Evolutionary conservation across 2,888 invertebrate species (phyloP), one percentile per base, ranked within the genome.

Genomic region (Yponomeuta sedellus): DNA sequence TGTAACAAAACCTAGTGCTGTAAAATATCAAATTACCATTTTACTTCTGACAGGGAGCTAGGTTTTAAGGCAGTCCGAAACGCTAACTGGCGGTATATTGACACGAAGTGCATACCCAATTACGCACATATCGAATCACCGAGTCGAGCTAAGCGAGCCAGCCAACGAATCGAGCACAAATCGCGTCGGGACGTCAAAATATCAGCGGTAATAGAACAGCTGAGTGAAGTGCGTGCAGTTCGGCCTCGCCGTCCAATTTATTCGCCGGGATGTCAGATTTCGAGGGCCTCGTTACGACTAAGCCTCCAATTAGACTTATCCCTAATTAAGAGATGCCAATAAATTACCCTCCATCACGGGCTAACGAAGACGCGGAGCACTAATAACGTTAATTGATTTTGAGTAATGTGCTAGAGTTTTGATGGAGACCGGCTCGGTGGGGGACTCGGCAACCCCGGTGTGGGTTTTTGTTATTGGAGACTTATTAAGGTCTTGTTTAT

Each of bases 291-390:
- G 92, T 92, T 92, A 92, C 90, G 85, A 87, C 90, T 92, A 91
- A 92, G 92, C 92, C 91, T 87, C 91, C 92, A 92, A 92, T 92
- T 92, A 92, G 92, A 92, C 92, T 91, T 92, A 92, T 91, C 92
- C 92, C 92, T 92, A 92, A 92, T 92, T 92, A 92, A 92, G 92
- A 92, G 92, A 92, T 92, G 92, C 92, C 92, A 90, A 92, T 92
- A 92, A 92, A 92, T 92, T 92, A 91, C 92, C 91, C 92, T 91
- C 92, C 91, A 91, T 91, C 92, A 91, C 86, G 86, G 89, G 79
- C 88, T 91, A 90, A 90, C 90, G 91, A 91, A 91, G 91, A 91
- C 90, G 90, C 86, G 86, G 85, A 88, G 83, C 85, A 88, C 91
- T 91, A 91, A 91, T 91, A 90, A 90, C 89, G 86, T 83, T 91